A percentile compares a stretch with the other conserved stretches of the same genome.
These are phyloP conservation scores for Malurus cyaneus DNA, from an alignment of 2,113 vertebrate genomes.

Conservation along the genomic window DNA sequence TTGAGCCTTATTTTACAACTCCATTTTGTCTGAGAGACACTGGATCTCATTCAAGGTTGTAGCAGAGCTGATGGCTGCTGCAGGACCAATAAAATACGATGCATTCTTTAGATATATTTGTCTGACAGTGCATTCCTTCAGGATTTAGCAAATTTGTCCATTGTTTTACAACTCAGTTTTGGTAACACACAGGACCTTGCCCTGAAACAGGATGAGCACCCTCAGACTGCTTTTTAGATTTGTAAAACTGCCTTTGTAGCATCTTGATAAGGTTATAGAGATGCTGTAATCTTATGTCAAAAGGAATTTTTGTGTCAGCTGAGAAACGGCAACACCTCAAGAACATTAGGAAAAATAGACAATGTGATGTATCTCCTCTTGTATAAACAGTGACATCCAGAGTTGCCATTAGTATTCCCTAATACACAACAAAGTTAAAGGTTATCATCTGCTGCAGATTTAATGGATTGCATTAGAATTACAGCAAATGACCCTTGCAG, in stretches of 20 bases:
- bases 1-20: constrained; percentile 5
- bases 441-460: constrained; percentile 68
- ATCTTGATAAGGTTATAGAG: neutral
- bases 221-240: neutral
- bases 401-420: constrained; percentile 67
- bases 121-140: neutral
- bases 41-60: neutral
- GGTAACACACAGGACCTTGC: neutral
- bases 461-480: constrained; percentile 77
- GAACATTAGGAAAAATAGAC: constrained; percentile 12
- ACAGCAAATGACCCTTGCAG: constrained; percentile 70
- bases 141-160: neutral
- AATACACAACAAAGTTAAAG: constrained; percentile 69
- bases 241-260: neutral
- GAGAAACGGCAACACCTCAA: neutral
- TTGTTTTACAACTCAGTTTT: neutral
- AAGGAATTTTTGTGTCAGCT: neutral
- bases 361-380: constrained; percentile 69
- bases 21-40: neutral
- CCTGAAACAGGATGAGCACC: neutral
- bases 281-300: neutral
- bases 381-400: constrained; percentile 65
- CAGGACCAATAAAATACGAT: neutral
- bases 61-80: neutral
- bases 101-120: neutral